Base-by-base conservation (phyloP, 2,888 invertebrate genomes). In the Papilio elwesi region DNA sequence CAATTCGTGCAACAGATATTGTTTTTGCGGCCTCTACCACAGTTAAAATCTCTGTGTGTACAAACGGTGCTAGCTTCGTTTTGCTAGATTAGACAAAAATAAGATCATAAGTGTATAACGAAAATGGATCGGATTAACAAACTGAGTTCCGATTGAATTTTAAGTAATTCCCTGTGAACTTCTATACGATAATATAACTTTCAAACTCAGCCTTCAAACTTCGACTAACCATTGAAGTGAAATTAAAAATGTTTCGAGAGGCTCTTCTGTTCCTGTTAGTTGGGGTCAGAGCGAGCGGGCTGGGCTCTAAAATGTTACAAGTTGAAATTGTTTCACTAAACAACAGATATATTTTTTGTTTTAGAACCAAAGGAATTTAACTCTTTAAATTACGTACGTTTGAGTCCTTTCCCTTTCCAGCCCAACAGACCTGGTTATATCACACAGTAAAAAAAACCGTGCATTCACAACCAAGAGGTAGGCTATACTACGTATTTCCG, bases 241-340 rank as follows among this genome's bases (percentile, higher is more conserved):
- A 59, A 59, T 59, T 59, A 59, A 59, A 59, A 59, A 59, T 59
- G 57, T 59, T 59, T 59, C 38, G n/a, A 59, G 12, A 10, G 11
- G 13, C n/a, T 38, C 36, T 12, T 13, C 59, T 38, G 59, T 38
- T 59, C 59, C 59, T 59, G 59, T 59, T 59, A 26, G 55, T 16
- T 57, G 13, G 38, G 59, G 59, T 59, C 59, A 59, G 59, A n/a
- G 13, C 13, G 53, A 13, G 13, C 26, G 7, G 26, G 2, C 57
- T 13, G 59, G n/a, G 59, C 59, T 59, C 36, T 26, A 59, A 36
- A 13, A 57, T 12, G 57, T 57, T n/a, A n/a, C 4, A 38, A 59
- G 38, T 59, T 59, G 1, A 8, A 38, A 38, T 59, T 59, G 59
- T 59, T 38, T 59, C 38, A n/a, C 38, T 9, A 59, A 59, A 59